phyloP scores from a whole-genome alignment of 2,797 vertebrate species.

The Coendou prehensilis region DNA sequence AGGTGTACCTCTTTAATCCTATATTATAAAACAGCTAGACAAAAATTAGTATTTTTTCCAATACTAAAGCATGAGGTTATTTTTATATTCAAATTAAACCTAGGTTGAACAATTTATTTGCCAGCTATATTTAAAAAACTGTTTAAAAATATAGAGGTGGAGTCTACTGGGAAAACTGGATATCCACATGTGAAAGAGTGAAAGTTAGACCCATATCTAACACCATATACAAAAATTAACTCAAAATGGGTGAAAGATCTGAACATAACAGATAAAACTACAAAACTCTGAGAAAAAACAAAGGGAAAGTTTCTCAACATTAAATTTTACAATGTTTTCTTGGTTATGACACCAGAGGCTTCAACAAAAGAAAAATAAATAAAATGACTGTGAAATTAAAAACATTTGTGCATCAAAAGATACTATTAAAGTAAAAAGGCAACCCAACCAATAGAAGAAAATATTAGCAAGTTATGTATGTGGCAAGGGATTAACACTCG shows the following conservation, averaged over 20 bases:
- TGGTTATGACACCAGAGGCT: not conserved
- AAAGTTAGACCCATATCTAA: not conserved
- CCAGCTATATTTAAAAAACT: not conserved
- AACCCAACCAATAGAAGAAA: not conserved
- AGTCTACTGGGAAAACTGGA: not conserved
- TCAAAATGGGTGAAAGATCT: slow-evolving; percentile 12
- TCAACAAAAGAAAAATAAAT: slow-evolving; percentile 29
- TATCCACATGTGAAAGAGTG: slow-evolving; percentile 1
- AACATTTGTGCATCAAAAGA: not conserved
- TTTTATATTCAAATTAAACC: slow-evolving; percentile 24
- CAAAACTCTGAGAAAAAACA: not conserved
- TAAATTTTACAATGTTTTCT: slow-evolving; percentile 10
- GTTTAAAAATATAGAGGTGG: not conserved
- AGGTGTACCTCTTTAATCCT: slow-evolving; percentile 44
- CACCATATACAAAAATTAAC: slow-evolving; percentile 11
- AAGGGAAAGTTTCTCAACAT: not conserved
- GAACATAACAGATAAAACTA: not conserved
- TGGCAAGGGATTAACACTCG: not conserved
- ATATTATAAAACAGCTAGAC: not conserved
- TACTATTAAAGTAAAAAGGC: slow-evolving; percentile 11
- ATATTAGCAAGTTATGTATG: slow-evolving; percentile 30
- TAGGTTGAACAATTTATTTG: not conserved
- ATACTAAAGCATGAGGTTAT: not conserved
- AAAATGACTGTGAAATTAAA: slow-evolving; percentile 46
- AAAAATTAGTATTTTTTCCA: slow-evolving; percentile 51